Conservation (phyloP, 2,113 vertebrate genomes). For the Podarcis muralis region DNA sequence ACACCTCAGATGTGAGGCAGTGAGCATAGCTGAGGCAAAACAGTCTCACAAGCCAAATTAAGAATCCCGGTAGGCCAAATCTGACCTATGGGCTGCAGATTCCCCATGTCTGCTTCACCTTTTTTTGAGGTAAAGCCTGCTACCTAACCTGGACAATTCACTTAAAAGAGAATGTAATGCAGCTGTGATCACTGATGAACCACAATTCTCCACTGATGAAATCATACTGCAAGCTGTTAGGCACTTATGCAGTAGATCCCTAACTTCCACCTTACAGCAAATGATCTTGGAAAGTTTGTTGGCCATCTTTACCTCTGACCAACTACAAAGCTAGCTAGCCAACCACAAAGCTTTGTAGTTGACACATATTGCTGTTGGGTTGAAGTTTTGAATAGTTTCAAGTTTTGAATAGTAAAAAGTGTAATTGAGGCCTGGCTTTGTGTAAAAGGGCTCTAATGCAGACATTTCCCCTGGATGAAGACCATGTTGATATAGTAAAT, state of each 20-base stretch:
- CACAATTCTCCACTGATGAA: not conserved
- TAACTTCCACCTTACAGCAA: not conserved
- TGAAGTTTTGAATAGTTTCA: not conserved
- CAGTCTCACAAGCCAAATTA: too few relatives aligned
- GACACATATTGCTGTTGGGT: not conserved
- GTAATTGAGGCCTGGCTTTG: not conserved
- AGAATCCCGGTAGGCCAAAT: too few relatives aligned
- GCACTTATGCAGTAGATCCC: not conserved
- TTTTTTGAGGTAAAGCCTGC: not conserved
- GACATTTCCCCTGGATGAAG: not conserved
- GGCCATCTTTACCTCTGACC: not conserved
- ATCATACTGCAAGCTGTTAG: too few relatives aligned
- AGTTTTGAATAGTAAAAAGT: not conserved
- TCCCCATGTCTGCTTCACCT: too few relatives aligned
- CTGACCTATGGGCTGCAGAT: too few relatives aligned
- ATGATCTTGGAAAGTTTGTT: not conserved
- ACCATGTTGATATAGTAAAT: not conserved
- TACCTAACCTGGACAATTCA: not conserved
- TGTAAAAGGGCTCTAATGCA: not conserved
- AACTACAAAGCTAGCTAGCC: not conserved
- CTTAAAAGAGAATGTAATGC: not conserved
- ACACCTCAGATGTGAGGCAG: too few relatives aligned
- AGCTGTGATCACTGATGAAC: not conserved
- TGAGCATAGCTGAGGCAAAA: too few relatives aligned
- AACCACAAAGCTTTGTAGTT: not conserved